These are phyloP conservation scores for Silurus lanzhouensis DNA, from an alignment of 2,797 vertebrate species.

Conservation along the genomic window DNA sequence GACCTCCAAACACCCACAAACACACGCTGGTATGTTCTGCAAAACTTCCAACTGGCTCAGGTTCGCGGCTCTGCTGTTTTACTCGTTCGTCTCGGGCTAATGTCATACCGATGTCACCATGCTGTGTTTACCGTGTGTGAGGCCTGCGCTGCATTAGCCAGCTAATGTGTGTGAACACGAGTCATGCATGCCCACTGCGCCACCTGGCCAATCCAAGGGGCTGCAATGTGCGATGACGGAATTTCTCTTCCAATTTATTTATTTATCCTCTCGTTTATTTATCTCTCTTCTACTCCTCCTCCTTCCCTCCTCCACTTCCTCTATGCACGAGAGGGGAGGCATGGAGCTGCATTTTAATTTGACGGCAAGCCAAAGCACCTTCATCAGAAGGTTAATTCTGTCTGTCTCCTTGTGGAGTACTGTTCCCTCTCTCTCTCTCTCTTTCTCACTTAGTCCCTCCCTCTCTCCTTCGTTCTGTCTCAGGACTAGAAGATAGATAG, in stretches of 20 bases:
- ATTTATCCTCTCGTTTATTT: constrained; percentile 54
- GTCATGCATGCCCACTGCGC: constrained; percentile 41
- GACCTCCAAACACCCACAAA: constrained; percentile 45
- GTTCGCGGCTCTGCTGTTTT: constrained; percentile 31
- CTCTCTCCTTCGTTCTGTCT: neutral
- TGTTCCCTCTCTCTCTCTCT: constrained; percentile 12
- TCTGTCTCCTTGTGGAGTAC: constrained; percentile 55
- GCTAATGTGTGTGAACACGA: constrained; percentile 22
- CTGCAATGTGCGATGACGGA: constrained; percentile 48
- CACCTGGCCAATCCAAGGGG: constrained; percentile 44
- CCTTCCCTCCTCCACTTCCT: constrained; percentile 33
- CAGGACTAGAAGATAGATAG: constrained; percentile 3
- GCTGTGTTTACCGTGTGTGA: constrained; percentile 30
- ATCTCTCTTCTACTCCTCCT: constrained; percentile 44
- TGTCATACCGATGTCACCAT: constrained; percentile 41
- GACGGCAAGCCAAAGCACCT: constrained; percentile 52
- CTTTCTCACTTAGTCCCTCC: neutral
- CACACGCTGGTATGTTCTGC: constrained; percentile 25
- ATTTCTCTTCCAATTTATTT: constrained; percentile 46
- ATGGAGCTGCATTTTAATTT: constrained; percentile 63
- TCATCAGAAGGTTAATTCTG: constrained; percentile 65
- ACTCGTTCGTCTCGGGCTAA: constrained; percentile 18
- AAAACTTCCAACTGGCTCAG: constrained; percentile 40
- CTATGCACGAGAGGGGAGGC: constrained; percentile 47
- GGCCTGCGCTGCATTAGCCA: constrained; percentile 24